These are phyloP conservation scores for Isaurus tuberculatus DNA, from an alignment of 92 coral and sea anemone genomes.

Conservation along the genomic window DNA sequence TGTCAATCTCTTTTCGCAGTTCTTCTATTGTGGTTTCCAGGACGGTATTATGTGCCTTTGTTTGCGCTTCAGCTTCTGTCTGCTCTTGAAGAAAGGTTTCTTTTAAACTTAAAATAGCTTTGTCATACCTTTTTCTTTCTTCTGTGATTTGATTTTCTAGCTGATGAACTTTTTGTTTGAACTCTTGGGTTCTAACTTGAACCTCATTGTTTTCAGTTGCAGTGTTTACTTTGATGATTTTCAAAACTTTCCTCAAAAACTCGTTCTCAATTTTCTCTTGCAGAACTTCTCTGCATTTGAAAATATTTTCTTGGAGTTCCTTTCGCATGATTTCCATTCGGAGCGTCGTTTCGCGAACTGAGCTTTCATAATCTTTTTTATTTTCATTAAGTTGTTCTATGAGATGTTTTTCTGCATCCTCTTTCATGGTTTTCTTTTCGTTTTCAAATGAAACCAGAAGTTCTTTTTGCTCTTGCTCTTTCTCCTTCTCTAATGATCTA, in stretches of 20 bases:
- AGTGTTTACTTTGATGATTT: conserved; percentile 27
- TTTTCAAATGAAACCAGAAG: conserved; percentile 37
- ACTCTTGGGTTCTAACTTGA: conserved; percentile 57
- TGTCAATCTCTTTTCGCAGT: conserved; percentile 82
- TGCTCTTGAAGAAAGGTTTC: conserved; percentile 55
- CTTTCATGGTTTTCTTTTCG: conserved; percentile 53
- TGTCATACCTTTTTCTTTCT: conserved; percentile 51
- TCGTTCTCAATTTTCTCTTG: conserved; percentile 73
- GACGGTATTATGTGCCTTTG: conserved; percentile 70
- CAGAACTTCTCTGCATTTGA: conserved; percentile 66
- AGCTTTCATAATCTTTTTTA: conserved; percentile 60
- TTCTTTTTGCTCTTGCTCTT: conserved; percentile 52
- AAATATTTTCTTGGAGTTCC: conserved; percentile 64
- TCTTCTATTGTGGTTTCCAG: conserved; percentile 84
- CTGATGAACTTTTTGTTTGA: conserved; percentile 59
- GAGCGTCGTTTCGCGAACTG: conserved; percentile 56
- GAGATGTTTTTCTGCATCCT: conserved; percentile 51
- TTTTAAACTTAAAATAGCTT: conserved; percentile 48
- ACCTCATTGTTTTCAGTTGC: conserved; percentile 65
- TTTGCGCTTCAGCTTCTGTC: conserved; percentile 57
- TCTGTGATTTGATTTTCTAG: conserved; percentile 33
- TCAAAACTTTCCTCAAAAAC: conserved; percentile 50
- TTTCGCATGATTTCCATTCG: conserved; percentile 66
- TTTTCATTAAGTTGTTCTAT: conserved; percentile 54
- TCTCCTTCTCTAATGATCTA: conserved; percentile 30